Base-by-base conservation (phyloP, 2,888 invertebrate species). In the Nemotelus pantherinus region DNA sequence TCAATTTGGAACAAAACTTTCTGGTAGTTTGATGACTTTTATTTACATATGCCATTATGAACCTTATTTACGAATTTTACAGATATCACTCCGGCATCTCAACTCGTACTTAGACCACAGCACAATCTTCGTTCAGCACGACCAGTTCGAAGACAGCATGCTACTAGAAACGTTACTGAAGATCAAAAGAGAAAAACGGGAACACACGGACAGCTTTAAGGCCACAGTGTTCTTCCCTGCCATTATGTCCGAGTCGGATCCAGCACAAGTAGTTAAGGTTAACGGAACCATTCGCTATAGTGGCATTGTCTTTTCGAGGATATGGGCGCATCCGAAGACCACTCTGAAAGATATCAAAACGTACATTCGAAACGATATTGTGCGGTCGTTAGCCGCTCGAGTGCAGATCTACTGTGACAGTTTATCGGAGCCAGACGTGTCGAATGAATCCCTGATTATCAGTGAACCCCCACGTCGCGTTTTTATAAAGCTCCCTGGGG, bases 321-420 rank as follows among this genome's bases (percentile, higher is more conserved):
- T 95, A n/a, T 96, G 93, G 87, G 89, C 95, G 81, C 92, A 93
- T 84, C 91, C 93, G 9, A 93, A 93, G 84, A 92, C 93, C 3
- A 93, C 92, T 2, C 90, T 95, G 47, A 88, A 88, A 68, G 93
- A 94, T 84, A 93, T 93, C 0, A 90, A 92, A 44, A 86, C 88
- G 81, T 94, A 94, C 43, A 89, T 97, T 9, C 93, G 93, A 83
- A 92, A 94, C 84, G 97, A 98, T 84, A 91, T 97, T 44, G 89
- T 96, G 80, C 89, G 97, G 78, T 97, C 97, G 76, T 87, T 97
- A 77, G 91, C 93, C 9, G 93, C 96, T 9, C 89, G 97, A 80
- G 91, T 97, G 84, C 95, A 96, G 83, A 94, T 97, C 90, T 95
- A 97, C 84, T 96, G 95, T 89, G 97, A 97, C 87, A 96, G 96